Conservation (phyloP, 2,113 vertebrate species). For the Cynocephalus volans region DNA sequence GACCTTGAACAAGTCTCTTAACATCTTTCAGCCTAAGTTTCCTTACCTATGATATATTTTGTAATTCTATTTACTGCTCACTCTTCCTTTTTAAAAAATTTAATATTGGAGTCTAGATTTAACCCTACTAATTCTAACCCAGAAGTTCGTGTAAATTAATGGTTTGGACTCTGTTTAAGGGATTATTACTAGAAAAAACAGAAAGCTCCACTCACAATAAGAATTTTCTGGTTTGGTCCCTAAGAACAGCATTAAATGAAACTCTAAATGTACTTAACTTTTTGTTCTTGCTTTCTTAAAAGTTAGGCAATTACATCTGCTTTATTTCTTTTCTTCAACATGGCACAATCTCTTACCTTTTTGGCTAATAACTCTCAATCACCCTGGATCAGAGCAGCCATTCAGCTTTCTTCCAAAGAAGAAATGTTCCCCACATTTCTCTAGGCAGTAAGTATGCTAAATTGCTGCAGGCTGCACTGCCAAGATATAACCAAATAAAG, state of each 20-base stretch:
- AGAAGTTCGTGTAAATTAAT: background rate
- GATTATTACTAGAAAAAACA: background rate
- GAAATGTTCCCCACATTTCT: constrained; percentile 32
- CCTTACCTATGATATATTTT: background rate
- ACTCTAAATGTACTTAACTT: background rate
- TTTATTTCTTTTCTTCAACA: background rate
- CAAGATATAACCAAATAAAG: constrained; percentile 52
- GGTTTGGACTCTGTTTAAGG: background rate
- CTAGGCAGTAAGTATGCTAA: background rate
- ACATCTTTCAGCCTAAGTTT: background rate
- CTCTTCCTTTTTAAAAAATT: background rate
- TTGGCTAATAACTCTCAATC: constrained; percentile 50
- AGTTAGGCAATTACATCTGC: background rate
- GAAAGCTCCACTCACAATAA: background rate
- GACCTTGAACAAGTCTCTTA: constrained; percentile 1
- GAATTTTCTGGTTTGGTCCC: background rate
- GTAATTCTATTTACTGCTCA: background rate
- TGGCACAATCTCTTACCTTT: background rate
- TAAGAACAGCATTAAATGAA: background rate
- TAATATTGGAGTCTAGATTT: background rate
- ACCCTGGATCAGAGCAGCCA: constrained; percentile 16
- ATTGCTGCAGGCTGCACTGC: background rate
- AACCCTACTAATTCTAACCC: background rate
- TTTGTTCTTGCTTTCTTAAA: constrained; percentile 18
- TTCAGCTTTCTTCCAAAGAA: constrained; percentile 44